phyloP scores from a whole-genome alignment of 2,797 vertebrate species.

The Cryptoprocta ferox region DNA sequence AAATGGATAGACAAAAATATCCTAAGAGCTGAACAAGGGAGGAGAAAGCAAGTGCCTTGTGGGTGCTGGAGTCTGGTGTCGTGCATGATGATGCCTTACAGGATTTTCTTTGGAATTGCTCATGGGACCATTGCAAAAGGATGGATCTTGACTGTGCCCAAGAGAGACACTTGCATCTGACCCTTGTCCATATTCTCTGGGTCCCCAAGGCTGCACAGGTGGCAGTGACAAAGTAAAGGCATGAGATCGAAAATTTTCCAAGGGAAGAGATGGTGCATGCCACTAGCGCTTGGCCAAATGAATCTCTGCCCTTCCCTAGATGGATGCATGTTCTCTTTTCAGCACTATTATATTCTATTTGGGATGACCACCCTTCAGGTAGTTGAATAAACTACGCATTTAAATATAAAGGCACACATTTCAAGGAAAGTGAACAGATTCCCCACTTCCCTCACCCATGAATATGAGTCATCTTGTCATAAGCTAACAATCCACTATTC shows the following conservation, averaged over 20 bases:
- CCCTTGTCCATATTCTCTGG: not conserved
- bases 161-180: not conserved
- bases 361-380: not conserved
- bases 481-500: not conserved
- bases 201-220: not conserved
- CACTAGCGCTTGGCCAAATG: not conserved
- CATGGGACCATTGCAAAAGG: not conserved
- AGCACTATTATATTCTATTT: not conserved
- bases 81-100: not conserved
- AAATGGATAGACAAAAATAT: not conserved
- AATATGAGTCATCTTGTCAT: not conserved
- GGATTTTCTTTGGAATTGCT: not conserved
- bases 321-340: too few species aligned
- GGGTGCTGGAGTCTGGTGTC: fast-evolving
- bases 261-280: not conserved
- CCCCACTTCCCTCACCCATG: not conserved
- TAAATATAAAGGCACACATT: not conserved
- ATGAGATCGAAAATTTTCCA: not conserved
- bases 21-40: not conserved
- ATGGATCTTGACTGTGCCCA: not conserved
- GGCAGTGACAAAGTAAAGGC: not conserved
- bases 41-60: fast-evolving
- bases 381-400: not conserved
- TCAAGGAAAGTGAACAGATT: not conserved
- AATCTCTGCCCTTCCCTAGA: not conserved